These are phyloP conservation scores for Stictonetta naevosa DNA, from an alignment of 2,113 vertebrate species.

Conservation along the genomic window DNA sequence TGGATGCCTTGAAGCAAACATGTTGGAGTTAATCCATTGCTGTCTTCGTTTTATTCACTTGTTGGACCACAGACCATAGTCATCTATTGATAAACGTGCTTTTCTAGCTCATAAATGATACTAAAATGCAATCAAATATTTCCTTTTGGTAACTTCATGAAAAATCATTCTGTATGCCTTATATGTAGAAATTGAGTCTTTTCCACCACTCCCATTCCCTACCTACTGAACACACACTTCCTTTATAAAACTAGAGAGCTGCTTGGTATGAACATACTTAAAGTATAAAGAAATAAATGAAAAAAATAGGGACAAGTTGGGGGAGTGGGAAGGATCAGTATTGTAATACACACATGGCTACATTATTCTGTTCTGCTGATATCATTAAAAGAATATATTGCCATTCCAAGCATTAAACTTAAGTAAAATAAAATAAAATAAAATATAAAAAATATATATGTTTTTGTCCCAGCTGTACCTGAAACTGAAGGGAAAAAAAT, in stretches of 20 bases:
- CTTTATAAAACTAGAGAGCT: background rate
- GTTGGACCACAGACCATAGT: background rate
- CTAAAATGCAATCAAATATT: constrained; percentile 16
- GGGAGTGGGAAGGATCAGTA: background rate
- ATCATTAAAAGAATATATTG: background rate
- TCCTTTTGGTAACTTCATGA: background rate
- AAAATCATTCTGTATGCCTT: background rate
- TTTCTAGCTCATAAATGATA: background rate
- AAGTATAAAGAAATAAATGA: background rate
- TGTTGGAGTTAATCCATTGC: background rate
- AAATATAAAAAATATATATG: background rate
- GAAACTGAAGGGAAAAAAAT: background rate
- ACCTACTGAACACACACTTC: background rate
- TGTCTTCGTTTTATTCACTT: constrained; percentile 26
- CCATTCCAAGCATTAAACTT: background rate
- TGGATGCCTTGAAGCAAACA: background rate
- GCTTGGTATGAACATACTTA: background rate
- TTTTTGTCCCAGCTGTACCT: background rate
- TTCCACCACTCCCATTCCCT: background rate
- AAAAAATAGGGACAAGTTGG: background rate
- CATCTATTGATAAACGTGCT: background rate
- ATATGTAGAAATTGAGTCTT: background rate
- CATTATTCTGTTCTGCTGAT: background rate
- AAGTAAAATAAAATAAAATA: background rate
- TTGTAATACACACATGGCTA: background rate